Conservation (phyloP, 53 echinoderm and acorn worm species). For the Stichopus horrens region DNA sequence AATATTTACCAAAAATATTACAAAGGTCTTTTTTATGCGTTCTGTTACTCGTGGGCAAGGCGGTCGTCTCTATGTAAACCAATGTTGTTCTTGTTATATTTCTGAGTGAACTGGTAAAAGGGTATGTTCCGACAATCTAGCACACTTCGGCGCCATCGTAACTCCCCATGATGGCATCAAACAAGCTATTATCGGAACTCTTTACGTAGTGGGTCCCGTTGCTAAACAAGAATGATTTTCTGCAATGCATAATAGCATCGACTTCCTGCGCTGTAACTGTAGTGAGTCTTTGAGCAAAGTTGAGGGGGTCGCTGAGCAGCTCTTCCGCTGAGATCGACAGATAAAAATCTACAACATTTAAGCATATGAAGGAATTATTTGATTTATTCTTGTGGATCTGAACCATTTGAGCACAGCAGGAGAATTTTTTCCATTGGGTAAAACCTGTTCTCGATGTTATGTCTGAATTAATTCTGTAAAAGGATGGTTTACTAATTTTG, state of each 20-base stretch:
- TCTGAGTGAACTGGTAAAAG: constrained; percentile 21
- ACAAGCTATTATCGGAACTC: not conserved
- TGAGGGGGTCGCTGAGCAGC: too few species aligned
- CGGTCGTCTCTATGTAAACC: constrained; percentile 26
- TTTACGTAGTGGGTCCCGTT: not conserved
- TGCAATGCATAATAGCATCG: not conserved
- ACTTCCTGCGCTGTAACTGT: not conserved
- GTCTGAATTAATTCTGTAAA: too few species aligned
- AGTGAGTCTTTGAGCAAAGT: not conserved
- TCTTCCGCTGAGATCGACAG: too few species aligned
- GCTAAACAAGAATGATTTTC: not conserved
- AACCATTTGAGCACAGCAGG: too few species aligned
- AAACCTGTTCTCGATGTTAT: too few species aligned
- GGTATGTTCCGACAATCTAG: constrained; percentile 19
- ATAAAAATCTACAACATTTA: too few species aligned
- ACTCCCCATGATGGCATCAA: constrained; percentile 21
- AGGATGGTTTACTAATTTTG: too few species aligned
- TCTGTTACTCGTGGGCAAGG: constrained; percentile 7
- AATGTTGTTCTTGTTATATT: constrained; percentile 15
- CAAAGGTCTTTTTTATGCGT: constrained; percentile 13
- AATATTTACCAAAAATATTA: constrained; percentile 2
- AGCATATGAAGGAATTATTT: too few species aligned
- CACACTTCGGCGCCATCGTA: constrained; percentile 14
- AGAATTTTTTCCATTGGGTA: too few species aligned
- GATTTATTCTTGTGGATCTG: too few species aligned